These are phyloP conservation scores for Jaculus jaculus DNA, from an alignment of 2,113 vertebrate species.

Conservation along the genomic window DNA sequence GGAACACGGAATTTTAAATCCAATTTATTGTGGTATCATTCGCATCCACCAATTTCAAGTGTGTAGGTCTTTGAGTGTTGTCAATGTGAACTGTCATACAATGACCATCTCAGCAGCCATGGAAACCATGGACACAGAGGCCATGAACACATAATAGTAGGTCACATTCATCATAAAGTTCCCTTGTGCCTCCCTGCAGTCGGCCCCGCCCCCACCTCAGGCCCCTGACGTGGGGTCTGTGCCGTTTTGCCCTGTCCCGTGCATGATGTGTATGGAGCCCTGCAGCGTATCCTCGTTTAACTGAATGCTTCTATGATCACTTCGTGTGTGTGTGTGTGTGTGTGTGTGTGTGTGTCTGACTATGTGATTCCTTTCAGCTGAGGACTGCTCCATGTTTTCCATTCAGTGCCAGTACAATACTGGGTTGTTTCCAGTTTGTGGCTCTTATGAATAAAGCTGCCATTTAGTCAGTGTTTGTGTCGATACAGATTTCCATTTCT, in stretches of 20 bases:
- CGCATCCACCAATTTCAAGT: background rate
- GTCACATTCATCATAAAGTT: background rate
- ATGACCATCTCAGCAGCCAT: too few species aligned
- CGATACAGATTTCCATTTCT: too few species aligned
- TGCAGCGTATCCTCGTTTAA: background rate
- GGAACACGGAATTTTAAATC: background rate
- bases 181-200: background rate
- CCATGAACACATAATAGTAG: background rate
- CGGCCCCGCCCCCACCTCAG: background rate
- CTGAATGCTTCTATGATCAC: background rate
- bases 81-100: background rate
- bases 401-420: background rate
- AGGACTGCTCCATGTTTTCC: background rate
- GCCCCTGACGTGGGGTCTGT: background rate
- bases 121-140: background rate
- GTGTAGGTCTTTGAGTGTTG: background rate
- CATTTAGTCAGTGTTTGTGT: too few species aligned
- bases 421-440: background rate
- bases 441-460: background rate
- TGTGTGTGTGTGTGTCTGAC: background rate
- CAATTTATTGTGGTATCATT: background rate
- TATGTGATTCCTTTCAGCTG: background rate
- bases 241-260: too few species aligned
- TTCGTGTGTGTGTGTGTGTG: too few species aligned
- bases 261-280: accelerated